Evolutionary conservation across 2,113 vertebrate species (phyloP).

Genomic region (Xiphophorus hellerii): DNA sequence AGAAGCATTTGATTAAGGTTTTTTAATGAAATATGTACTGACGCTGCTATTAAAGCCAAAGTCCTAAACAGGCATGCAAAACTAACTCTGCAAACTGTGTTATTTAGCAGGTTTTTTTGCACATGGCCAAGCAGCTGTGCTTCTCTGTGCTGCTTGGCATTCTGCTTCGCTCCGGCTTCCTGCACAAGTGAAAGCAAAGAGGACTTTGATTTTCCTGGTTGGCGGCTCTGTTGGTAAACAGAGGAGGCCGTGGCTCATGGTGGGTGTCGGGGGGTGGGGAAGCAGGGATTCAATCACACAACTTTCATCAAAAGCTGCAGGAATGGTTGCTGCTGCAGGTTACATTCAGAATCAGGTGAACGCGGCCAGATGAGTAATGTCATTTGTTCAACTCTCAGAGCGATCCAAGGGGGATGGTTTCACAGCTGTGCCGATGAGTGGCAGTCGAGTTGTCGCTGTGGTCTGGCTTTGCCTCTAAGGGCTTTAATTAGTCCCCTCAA

Average conservation of each 20-base stretch:
- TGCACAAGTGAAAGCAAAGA: slow-evolving; percentile 76
- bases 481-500: slow-evolving; percentile 59
- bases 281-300: slow-evolving; percentile 31
- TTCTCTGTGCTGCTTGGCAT: slow-evolving; percentile 74
- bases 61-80: slow-evolving; percentile 17
- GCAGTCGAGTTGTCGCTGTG: slow-evolving; percentile 39
- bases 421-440: slow-evolving; percentile 53
- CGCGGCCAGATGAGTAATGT: slow-evolving; percentile 10
- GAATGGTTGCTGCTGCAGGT: neutral
- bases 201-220: slow-evolving; percentile 73
- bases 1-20: neutral
- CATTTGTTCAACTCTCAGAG: slow-evolving; percentile 7
- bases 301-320: slow-evolving; percentile 10
- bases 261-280: neutral
- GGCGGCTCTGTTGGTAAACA: slow-evolving; percentile 67
- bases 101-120: slow-evolving; percentile 56
- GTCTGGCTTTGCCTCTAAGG: slow-evolving; percentile 28
- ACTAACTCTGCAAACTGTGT: slow-evolving; percentile 28
- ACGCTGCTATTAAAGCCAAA: slow-evolving; percentile 16
- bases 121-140: slow-evolving; percentile 73
- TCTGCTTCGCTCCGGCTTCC: slow-evolving; percentile 70
- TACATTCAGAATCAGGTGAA: neutral
- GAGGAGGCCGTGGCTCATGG: slow-evolving; percentile 44
- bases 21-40: neutral
- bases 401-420: slow-evolving; percentile 31